A percentile compares a stretch with the other conserved stretches of the same genome.
phyloP scores from a whole-genome alignment of 37 sponge, comb jelly and placozoan species.

The Oscarella lobularis region DNA sequence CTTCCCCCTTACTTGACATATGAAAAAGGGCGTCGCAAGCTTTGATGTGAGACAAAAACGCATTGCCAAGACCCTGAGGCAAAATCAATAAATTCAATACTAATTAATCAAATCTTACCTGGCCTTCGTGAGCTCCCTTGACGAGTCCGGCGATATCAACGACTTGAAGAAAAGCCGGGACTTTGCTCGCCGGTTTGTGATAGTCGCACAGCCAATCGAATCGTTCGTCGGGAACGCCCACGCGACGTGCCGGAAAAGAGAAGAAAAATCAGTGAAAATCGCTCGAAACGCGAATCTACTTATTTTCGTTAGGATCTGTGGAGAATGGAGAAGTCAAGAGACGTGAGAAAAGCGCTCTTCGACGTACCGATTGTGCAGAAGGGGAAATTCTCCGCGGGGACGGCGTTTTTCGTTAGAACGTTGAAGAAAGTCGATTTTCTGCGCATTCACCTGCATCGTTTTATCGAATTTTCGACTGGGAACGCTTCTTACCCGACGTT shows the following conservation, averaged over 20 bases:
- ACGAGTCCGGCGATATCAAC: slow-evolving; percentile 96
- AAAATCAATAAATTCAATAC: neutral
- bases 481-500: slow-evolving; percentile 79
- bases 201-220: slow-evolving; percentile 72
- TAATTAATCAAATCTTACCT: too few relatives aligned
- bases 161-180: slow-evolving; percentile 84
- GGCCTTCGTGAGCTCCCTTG: slow-evolving; percentile 95
- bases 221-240: slow-evolving; percentile 82
- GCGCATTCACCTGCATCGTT: neutral
- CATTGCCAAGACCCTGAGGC: slow-evolving; percentile 87
- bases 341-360: too few relatives aligned
- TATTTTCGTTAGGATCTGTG: slow-evolving; percentile 97
- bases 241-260: slow-evolving; percentile 49
- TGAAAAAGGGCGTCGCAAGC: slow-evolving; percentile 96
- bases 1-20: slow-evolving; percentile 47
- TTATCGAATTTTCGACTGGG: neutral
- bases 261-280: neutral
- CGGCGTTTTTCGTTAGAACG: slow-evolving; percentile 77
- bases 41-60: slow-evolving; percentile 86
- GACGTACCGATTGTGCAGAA: slow-evolving; percentile 99
- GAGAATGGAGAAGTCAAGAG: too few relatives aligned
- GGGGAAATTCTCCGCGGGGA: slow-evolving; percentile 94
- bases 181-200: slow-evolving; percentile 70
- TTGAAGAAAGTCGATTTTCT: slow-evolving; percentile 98
- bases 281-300: slow-evolving; percentile 12